phyloP scores from a whole-genome alignment of 2,888 invertebrate genomes.

The Sialis fuliginosa region DNA sequence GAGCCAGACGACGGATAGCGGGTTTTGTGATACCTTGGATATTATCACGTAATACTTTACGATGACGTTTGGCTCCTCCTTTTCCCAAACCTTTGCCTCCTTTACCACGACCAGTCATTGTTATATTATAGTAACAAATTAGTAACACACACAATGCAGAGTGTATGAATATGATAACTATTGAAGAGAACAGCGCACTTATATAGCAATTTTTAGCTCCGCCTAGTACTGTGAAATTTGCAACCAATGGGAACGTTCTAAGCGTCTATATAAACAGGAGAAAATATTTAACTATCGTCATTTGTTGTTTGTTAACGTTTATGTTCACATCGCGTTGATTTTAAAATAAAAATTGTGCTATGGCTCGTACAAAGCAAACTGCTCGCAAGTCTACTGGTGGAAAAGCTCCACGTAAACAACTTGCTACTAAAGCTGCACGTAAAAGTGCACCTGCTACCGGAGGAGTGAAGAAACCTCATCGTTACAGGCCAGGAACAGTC shows the following conservation, averaged over 20 bases:
- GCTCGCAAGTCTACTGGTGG: no score
- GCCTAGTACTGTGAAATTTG: not conserved
- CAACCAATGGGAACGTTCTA: not conserved
- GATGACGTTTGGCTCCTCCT: constrained; percentile 66
- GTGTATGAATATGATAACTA: not conserved
- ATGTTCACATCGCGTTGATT: not conserved
- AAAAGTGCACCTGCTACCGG: no score
- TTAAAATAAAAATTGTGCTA: not conserved
- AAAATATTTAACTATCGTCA: not conserved
- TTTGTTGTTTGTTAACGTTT: constrained; percentile 4
- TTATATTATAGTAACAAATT: constrained; percentile 9
- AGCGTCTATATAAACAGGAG: not conserved
- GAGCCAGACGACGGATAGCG: constrained; percentile 56
- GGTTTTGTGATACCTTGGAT: constrained; percentile 69
- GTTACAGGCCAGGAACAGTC: no score
- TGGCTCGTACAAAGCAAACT: not conserved
- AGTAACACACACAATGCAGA: constrained; percentile 10
- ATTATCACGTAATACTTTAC: constrained; percentile 63
- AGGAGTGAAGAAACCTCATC: no score
- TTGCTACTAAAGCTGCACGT: no score
- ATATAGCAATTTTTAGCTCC: not conserved
- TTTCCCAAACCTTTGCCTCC: constrained; percentile 38
- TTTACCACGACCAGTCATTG: constrained; percentile 48
- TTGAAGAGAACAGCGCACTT: not conserved
- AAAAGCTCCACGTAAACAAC: no score